These are phyloP conservation scores for Nephrotoma flavescens DNA, from an alignment of 2,888 invertebrate genomes.

Conservation along the genomic window DNA sequence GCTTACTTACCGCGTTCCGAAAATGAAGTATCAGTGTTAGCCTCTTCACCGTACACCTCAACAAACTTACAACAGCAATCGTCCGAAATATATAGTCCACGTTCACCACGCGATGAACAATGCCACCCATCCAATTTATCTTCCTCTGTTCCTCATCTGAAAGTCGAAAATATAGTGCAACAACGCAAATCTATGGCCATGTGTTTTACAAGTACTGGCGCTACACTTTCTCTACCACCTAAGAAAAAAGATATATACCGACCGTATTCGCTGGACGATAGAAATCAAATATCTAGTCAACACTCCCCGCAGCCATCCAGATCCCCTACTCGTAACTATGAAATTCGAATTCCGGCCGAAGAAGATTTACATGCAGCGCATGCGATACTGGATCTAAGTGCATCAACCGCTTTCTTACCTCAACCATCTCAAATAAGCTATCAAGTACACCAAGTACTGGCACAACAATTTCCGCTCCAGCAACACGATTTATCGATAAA, in stretches of 20 bases:
- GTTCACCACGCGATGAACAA: constrained; percentile 8
- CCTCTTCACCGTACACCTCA: constrained; percentile 20
- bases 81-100: constrained; percentile 19
- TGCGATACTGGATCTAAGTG: constrained; percentile 77
- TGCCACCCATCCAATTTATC: constrained; percentile 13
- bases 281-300: constrained; percentile 27
- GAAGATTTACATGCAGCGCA: constrained; percentile 79
- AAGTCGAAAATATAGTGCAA: constrained; percentile 13
- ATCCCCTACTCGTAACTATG: constrained; percentile 34
- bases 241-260: constrained; percentile 86
- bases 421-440: constrained; percentile 29
- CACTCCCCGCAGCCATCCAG: constrained; percentile 22
- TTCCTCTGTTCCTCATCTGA: not conserved
- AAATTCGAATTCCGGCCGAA: constrained; percentile 49
- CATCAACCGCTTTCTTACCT: constrained; percentile 61
- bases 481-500: not conserved
- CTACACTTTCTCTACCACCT: constrained; percentile 69
- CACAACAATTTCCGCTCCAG: not conserved
- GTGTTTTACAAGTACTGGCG: constrained; percentile 75
- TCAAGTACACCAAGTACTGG: not conserved
- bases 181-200: constrained; percentile 57
- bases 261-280: constrained; percentile 67
- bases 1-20: constrained; percentile 52
- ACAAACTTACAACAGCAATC: constrained; percentile 31
- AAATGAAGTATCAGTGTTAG: constrained; percentile 41